Evolutionary conservation across 2,888 invertebrate genomes (phyloP), one percentile per base, ranked within the genome.

Genomic region (Pammene fasciana): DNA sequence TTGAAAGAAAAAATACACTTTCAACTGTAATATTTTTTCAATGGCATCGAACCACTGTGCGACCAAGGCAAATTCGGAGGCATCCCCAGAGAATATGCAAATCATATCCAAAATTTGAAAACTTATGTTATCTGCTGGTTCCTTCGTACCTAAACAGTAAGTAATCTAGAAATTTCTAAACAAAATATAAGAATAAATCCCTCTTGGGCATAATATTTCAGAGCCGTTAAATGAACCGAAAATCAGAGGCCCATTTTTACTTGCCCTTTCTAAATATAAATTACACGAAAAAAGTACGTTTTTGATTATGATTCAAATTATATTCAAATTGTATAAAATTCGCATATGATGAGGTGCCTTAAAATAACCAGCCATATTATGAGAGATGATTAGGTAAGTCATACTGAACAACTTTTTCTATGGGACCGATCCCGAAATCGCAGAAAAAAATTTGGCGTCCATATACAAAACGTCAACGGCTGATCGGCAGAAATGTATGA

Each of bases 101-200:
- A 67, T 67, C 71, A 67, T 67, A 71, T 67, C 57, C 26, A 38
- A 52, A 67, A 57, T 67, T 71, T 52, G 38, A 54, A 62, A 62
- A 65, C 43, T 62, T 71, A 45, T 16, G 57, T 59, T 62, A 52
- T 57, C 26, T 38, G 34, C 52, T 41, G 43, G 18, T 65, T 65
- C 45, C 38, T 46, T 65, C 54, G 11, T 60, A 14, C 46, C 52
- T 57, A 64, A 57, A 60, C 14, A 52, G 41, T 34, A 38, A 18
- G 16, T 48, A 46, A 60, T 65, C 54, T 65, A 54, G 45, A 65
- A 65, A 64, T 68, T 57, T 56, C 52, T 59, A 36, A 65, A 60
- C 46, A 65, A 65, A 46, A 59, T 43, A 10, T 60, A 45, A 52
- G 26, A 54, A 65, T 5, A 34, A 65, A 65, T 45, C 0, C 11